A percentile compares a stretch with the other conserved stretches of the same genome.
phyloP scores from a whole-genome alignment of 2,797 vertebrate species.

The Pagetopsis macropterus region DNA sequence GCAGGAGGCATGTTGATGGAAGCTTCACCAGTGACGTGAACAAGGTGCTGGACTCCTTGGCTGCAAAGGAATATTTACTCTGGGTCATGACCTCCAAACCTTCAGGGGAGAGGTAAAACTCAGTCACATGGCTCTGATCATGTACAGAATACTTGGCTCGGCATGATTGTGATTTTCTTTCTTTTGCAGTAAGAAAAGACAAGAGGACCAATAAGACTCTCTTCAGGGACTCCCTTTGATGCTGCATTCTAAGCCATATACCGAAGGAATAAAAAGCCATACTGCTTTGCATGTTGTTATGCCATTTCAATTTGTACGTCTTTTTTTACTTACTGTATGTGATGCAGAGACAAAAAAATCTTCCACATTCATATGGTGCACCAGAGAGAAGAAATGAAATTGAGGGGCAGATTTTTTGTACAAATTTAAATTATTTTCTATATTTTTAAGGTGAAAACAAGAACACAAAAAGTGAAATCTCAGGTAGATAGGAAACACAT shows the following conservation, averaged over 20 bases:
- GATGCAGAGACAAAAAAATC: conserved; percentile 68
- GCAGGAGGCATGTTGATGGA: conserved; percentile 92
- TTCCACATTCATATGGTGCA: conserved; percentile 71
- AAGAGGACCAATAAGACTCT: conserved; percentile 58
- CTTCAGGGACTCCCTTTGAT: conserved; percentile 27
- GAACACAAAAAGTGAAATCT: conserved; percentile 65
- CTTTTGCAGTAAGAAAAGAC: conserved; percentile 74
- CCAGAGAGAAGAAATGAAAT: conserved; percentile 70
- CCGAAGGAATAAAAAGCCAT: conserved; percentile 78
- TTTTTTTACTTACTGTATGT: conserved; percentile 48
- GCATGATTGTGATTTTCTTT: conserved; percentile 34
- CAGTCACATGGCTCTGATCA: neutral
- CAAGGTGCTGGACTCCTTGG: conserved; percentile 93
- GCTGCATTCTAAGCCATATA: conserved; percentile 54
- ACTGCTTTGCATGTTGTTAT: conserved; percentile 61
- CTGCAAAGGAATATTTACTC: conserved; percentile 93
- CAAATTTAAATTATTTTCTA: conserved; percentile 81
- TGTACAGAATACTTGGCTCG: neutral
- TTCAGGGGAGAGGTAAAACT: conserved; percentile 80
- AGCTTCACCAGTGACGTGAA: conserved; percentile 97
- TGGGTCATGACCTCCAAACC: conserved; percentile 94
- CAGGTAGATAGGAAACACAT: conserved; percentile 61
- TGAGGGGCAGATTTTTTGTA: conserved; percentile 83
- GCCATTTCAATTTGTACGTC: conserved; percentile 44
- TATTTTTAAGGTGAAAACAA: conserved; percentile 67